Conservation (phyloP, 2,797 vertebrate genomes). For the Mormyrus hasselquistii region DNA sequence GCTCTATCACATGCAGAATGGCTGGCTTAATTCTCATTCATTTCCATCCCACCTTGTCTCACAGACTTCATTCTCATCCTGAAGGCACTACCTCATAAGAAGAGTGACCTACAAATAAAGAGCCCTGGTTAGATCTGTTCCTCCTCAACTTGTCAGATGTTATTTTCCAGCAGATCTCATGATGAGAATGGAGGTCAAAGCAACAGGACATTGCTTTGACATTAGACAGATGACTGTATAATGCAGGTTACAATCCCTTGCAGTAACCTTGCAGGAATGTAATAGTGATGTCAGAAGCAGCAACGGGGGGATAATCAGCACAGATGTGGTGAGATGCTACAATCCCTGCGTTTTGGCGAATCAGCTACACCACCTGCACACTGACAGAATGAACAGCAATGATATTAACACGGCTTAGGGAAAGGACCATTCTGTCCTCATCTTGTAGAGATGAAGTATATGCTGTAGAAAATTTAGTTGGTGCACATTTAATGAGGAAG, state of each 20-base stretch:
- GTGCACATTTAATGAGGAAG: background rate
- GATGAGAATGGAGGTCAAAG: slow-evolving; percentile 19
- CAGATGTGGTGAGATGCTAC: background rate
- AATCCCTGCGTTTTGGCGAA: background rate
- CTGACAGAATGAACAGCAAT: background rate
- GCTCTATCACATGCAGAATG: slow-evolving; percentile 6
- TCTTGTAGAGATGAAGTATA: background rate
- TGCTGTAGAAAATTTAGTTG: background rate
- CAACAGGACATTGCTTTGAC: slow-evolving; percentile 12
- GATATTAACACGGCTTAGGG: background rate
- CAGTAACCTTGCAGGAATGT: slow-evolving; percentile 16
- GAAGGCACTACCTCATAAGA: background rate
- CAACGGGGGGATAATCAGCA: background rate
- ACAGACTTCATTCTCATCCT: background rate
- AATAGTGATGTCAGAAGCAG: slow-evolving; percentile 7
- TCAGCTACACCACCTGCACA: background rate
- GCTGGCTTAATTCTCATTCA: slow-evolving; percentile 6
- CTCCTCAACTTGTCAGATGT: slow-evolving; percentile 18
- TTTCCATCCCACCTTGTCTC: background rate
- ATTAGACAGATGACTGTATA: slow-evolving; percentile 20
- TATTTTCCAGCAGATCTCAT: slow-evolving; percentile 10
- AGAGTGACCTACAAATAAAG: slow-evolving; percentile 15
- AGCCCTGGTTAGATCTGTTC: background rate
- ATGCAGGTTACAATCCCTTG: slow-evolving; percentile 11
- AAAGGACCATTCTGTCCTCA: background rate